A percentile compares a stretch with the other conserved stretches of the same genome.
Conservation (phyloP, 2,797 vertebrate species). For the Hydrocynus forskahlii region DNA sequence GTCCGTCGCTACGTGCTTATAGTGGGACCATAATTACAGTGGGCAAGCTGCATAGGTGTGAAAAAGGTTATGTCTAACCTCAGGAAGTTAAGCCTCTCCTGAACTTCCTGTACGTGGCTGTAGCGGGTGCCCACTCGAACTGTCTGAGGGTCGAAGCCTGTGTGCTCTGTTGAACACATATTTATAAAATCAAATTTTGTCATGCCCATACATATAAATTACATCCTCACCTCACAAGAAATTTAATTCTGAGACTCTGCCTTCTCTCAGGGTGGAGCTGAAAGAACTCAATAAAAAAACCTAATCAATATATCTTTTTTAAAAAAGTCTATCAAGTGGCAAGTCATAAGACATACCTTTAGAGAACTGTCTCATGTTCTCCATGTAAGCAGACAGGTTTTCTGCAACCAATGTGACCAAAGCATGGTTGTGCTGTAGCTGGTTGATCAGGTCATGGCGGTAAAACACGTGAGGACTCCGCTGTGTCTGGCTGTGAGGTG, state of each 20-base stretch:
- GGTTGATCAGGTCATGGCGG: slow-evolving; percentile 99
- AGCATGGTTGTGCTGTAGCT: slow-evolving; percentile 98
- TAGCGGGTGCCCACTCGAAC: slow-evolving; percentile 96
- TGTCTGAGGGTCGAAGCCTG: slow-evolving; percentile 98
- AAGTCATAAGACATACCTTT: slow-evolving; percentile 83
- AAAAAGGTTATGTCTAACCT: slow-evolving; percentile 72
- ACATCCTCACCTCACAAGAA: too few relatives aligned
- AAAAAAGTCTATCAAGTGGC: too few relatives aligned
- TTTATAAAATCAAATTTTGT: too few relatives aligned
- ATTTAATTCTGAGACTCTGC: too few relatives aligned
- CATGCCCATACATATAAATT: too few relatives aligned
- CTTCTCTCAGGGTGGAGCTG: neutral
- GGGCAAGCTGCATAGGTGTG: neutral
- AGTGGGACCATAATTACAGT: neutral
- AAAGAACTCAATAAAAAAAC: neutral
- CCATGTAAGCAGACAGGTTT: slow-evolving; percentile 99
- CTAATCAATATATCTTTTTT: too few relatives aligned
- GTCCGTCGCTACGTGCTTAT: neutral
- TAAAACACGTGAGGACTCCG: slow-evolving; percentile 98
- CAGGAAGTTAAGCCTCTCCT: slow-evolving; percentile 97
- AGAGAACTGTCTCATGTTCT: slow-evolving; percentile 96
- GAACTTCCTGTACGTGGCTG: slow-evolving; percentile 98
- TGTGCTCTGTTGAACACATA: slow-evolving; percentile 83
- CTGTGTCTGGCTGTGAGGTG: slow-evolving; percentile 89
- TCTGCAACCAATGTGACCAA: slow-evolving; percentile 97